Base-by-base conservation (phyloP, 2,888 invertebrate genomes). In the Polylopha cassiicola region DNA sequence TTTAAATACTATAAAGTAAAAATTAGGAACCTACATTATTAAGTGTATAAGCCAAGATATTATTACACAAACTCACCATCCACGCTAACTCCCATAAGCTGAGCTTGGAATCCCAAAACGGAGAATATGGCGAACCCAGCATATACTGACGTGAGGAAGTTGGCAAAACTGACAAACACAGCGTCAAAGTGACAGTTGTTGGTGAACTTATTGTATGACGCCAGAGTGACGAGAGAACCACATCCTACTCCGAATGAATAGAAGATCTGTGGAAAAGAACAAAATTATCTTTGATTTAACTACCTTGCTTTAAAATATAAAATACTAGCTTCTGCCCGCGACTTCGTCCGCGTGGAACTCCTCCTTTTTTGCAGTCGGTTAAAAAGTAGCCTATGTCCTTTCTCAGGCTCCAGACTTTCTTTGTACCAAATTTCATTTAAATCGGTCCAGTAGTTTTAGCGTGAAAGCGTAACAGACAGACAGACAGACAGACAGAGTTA, bases 121-220 rank as follows among this genome's bases (percentile, higher is more conserved):
- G 92, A 89, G 80, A 94, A 94, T 37, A 94, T 91, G 2, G 91
- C 92, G 47, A 93, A 90, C 0, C 93, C 93, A 10, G 94, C 93
- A 61, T 92, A 93, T 42, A 93, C 79, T 0, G 92, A 92, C 0
- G 93, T 94, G 48, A 88, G 82, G 51, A 89, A 90, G 73, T 92
- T 93, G 46, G 91, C 87, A 0, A 89, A 66, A 16, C 90, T 89
- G 34, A 94, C 93, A 46, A 94, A 87, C 14, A 92, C 68, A 0
- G 93, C 92, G 62, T 95, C 94, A 46, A 89, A 89, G 58, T 91
- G 88, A 48, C 90, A 90, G 66, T 91, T 91, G 61, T 93, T 93
- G 32, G 75, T 75, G 65, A 92, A 94, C 51, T 78, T 76, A 51
- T 82, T 93, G 73, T 92, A 94, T 32, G 93, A 94, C 4, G 94